phyloP scores from a whole-genome alignment of 2,797 vertebrate genomes.

The Carduelis carduelis region DNA sequence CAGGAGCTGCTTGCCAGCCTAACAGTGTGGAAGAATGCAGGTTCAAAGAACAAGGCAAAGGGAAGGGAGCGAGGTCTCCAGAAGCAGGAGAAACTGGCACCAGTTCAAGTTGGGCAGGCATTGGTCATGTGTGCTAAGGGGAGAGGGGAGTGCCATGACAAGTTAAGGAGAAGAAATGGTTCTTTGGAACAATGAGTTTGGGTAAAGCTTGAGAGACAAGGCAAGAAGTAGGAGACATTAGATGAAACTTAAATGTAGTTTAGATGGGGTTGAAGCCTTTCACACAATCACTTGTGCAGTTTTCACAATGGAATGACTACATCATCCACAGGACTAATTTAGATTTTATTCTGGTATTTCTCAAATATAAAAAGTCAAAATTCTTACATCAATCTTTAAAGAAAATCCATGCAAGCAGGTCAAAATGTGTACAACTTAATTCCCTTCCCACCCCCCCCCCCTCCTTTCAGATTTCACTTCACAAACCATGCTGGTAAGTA shows the following conservation, averaged over 20 bases:
- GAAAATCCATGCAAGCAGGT: conserved; percentile 75
- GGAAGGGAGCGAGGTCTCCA: background rate
- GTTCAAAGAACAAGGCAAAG: background rate
- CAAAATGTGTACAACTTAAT: conserved; percentile 70
- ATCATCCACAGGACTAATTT: conserved; percentile 49
- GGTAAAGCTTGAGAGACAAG: background rate
- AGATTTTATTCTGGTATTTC: conserved; percentile 74
- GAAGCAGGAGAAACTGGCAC: background rate
- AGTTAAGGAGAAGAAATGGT: background rate
- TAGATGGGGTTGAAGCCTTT: background rate
- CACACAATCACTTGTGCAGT: background rate
- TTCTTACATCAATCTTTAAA: conserved; percentile 77
- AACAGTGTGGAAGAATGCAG: rapidly evolving
- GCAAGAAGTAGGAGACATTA: background rate
- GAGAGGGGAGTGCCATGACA: background rate
- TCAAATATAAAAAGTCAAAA: conserved; percentile 81
- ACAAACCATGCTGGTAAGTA: conserved; percentile 6
- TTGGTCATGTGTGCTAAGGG: rapidly evolving
- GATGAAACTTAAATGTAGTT: rapidly evolving
- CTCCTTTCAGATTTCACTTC: conserved; percentile 11
- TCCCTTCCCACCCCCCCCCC: background rate
- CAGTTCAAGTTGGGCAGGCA: background rate
- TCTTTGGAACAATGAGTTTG: background rate
- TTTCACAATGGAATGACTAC: background rate
- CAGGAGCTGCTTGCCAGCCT: background rate